Evolutionary conservation across 1,140 invertebrate species (phyloP).

Genomic region (Apis laboriosa): DNA sequence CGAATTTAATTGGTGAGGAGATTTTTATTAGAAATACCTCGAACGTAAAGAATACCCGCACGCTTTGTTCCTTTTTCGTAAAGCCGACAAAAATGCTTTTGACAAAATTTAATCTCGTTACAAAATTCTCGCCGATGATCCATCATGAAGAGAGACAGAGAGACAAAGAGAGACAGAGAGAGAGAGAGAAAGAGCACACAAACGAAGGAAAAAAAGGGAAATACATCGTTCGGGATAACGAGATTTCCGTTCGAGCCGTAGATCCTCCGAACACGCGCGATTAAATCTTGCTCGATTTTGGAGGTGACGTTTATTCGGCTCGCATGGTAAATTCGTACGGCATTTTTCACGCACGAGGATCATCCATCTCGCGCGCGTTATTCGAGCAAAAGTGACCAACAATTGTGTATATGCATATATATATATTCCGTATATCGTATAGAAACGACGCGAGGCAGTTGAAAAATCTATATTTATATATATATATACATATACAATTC

Average conservation of each 20-base stretch:
- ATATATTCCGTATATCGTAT: no score
- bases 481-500: no score
- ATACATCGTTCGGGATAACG: conserved; percentile 8
- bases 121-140: background rate
- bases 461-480: no score
- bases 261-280: background rate
- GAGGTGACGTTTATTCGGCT: conserved; percentile 24
- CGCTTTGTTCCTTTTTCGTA: background rate
- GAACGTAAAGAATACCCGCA: background rate
- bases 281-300: conserved; percentile 16
- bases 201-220: background rate
- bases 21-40: background rate
- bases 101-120: conserved; percentile 27
- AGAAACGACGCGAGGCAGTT: no score
- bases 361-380: conserved; percentile 17
- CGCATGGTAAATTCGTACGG: conserved; percentile 18
- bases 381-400: background rate
- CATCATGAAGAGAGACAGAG: background rate
- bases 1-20: background rate
- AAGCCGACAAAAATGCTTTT: background rate
- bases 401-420: no score
- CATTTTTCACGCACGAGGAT: conserved; percentile 15
- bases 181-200: no score
- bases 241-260: conserved; percentile 6
- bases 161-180: background rate